Evolutionary conservation across 2,113 vertebrate species (phyloP), one percentile per base, ranked within the genome.

Genomic region (Periophthalmodon schlosseri): DNA sequence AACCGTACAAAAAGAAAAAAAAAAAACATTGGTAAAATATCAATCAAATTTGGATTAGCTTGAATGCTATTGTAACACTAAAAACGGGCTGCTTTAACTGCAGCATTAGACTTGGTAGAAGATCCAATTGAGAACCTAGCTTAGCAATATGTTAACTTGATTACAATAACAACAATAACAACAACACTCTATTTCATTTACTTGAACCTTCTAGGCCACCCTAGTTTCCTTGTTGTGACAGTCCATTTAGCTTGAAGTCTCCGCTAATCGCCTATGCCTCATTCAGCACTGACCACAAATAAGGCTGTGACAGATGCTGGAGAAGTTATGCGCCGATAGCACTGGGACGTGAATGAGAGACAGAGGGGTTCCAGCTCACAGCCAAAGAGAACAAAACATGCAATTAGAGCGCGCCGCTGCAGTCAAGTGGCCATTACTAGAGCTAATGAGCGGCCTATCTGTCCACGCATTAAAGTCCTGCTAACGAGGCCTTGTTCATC

Each of bases 401-500:
- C 85, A 90, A 92, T 93, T 92, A 92, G 87, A 91, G 89, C 81
- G 88, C 80, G 63, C 83, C 77, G 70, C 50, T 77, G 50, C 87
- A 81, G 87, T 86, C 86, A 89, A 93, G 89, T 85, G 90, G 90
- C 93, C 92, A 91, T 94, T 93, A 93, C 88, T 89, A 84, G 77
- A 85, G 89, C 89, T 94, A 94, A 94, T 94, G 93, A 93, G 88
- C 16, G 67, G 60, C 66, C 92, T 92, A 93, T 94, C 93, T 90
- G 87, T 86, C 86, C 82, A 21, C 80, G 85, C 90, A 91, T 93
- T 94, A 92, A 91, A 91, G 89, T 74, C 85, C 81, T 23, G 71
- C 88, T 94, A 94, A 94, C 88, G 92, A 93, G 91, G 77, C 87
- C 90, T 92, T 94, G 93, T 94, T 93, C 92, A 94, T 94, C 93